phyloP scores from a whole-genome alignment of 2,888 invertebrate genomes.

The Acleris literana region DNA sequence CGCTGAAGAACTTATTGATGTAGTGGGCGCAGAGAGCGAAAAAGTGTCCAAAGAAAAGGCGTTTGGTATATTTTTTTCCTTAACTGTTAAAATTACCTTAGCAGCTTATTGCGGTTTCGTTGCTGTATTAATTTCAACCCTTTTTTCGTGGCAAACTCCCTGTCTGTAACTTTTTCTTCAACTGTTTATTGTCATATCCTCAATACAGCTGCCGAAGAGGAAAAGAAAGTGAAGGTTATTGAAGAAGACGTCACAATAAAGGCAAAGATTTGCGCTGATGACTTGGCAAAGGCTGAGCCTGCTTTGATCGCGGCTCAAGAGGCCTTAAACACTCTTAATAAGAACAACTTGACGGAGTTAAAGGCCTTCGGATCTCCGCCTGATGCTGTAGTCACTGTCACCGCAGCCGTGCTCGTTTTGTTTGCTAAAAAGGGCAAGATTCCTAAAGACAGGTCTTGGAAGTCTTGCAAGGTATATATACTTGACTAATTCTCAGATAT shows the following conservation, averaged over 20 bases:
- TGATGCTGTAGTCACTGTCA: conserved; percentile 93
- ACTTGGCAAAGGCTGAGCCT: conserved; percentile 95
- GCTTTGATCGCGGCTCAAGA: conserved; percentile 94
- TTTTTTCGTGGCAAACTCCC: too few species aligned
- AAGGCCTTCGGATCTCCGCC: conserved; percentile 97
- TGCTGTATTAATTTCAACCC: not conserved
- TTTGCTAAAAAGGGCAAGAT: conserved; percentile 92
- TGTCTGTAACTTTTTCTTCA: not conserved
- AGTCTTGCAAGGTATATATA: conserved; percentile 87
- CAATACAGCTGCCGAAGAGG: conserved; percentile 89
- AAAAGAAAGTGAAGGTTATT: conserved; percentile 94
- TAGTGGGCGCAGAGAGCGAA: conserved; percentile 94
- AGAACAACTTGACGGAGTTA: conserved; percentile 95
- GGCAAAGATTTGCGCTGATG: conserved; percentile 93
- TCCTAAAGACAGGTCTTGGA: conserved; percentile 97
- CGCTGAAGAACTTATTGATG: conserved; percentile 93
- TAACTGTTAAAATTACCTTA: too few species aligned
- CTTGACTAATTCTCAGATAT: not conserved
- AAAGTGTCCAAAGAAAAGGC: conserved; percentile 95
- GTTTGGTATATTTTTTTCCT: conserved; percentile 72
- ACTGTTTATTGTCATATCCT: too few species aligned
- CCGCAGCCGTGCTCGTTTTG: conserved; percentile 94
- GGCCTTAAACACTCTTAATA: conserved; percentile 95
- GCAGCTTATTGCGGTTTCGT: not conserved
- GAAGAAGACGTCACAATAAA: conserved; percentile 94